phyloP scores from a whole-genome alignment of 2,888 invertebrate genomes.

The Lepidonotus clava region DNA sequence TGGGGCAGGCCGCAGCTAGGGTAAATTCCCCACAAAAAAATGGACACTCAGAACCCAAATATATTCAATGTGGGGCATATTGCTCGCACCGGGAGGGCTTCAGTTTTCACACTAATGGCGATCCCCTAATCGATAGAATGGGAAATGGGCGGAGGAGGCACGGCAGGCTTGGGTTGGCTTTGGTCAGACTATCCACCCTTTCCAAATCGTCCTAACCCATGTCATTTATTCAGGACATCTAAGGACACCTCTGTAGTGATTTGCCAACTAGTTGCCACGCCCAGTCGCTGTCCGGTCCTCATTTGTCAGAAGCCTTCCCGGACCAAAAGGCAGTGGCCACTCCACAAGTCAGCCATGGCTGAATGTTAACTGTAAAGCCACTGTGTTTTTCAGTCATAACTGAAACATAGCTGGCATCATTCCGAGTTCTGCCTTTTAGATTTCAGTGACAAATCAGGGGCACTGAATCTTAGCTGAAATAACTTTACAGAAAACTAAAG shows the following conservation, averaged over 20 bases:
- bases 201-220: not conserved
- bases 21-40: not conserved
- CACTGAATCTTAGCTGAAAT: no score
- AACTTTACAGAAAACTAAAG: no score
- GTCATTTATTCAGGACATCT: not conserved
- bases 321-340: no score
- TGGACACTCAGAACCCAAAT: conserved; percentile 4
- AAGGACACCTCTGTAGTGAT: not conserved
- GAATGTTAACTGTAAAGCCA: no score
- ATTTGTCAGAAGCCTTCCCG: not conserved
- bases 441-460: no score
- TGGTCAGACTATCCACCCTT: not conserved
- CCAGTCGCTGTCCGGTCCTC: not conserved
- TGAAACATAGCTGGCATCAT: no score
- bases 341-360: no score
- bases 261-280: not conserved
- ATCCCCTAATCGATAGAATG: not conserved
- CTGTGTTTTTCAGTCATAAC: no score
- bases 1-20: not conserved
- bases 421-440: no score
- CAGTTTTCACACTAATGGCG: conserved; percentile 28
- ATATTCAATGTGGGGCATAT: not conserved
- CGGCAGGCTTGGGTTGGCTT: not conserved
- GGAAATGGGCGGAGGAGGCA: not conserved
- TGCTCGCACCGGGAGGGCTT: not conserved